Percentiles rank a stretch among this genome's conserved stretches.
Conservation (phyloP, 2,797 vertebrate genomes). For the Neosalanx taihuensis region DNA sequence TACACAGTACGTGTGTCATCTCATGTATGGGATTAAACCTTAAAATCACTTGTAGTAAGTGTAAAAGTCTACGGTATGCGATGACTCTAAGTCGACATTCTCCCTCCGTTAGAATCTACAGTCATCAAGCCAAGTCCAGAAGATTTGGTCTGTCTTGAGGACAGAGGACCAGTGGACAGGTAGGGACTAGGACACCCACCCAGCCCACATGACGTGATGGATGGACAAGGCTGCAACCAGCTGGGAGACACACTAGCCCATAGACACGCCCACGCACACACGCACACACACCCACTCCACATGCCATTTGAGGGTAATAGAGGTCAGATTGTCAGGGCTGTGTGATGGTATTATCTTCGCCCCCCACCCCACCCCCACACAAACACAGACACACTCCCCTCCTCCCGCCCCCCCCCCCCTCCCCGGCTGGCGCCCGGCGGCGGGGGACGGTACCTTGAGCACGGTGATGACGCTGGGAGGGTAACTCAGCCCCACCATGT, state of each 20-base stretch:
- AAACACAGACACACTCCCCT: not conserved
- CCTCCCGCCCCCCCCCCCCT: not conserved
- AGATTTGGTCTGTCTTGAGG: no score
- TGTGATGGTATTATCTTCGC: not conserved
- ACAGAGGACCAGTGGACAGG: no score
- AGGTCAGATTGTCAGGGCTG: not conserved
- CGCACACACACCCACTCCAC: slow-evolving; percentile 12
- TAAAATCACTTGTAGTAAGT: no score
- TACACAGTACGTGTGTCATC: no score
- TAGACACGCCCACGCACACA: not conserved
- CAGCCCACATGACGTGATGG: not conserved
- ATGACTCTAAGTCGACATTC: no score
- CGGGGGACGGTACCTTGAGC: slow-evolving; percentile 81
- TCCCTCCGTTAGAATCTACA: no score
- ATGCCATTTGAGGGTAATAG: not conserved
- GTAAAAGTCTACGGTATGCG: no score
- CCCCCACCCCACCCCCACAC: not conserved
- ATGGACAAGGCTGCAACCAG: no score
- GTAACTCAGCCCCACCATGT: slow-evolving; percentile 90
- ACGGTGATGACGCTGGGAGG: slow-evolving; percentile 86
- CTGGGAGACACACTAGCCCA: not conserved
- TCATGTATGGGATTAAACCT: no score
- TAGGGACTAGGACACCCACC: not conserved
- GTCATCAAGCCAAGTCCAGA: no score
- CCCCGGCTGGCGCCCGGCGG: not conserved